Conservation (phyloP, 2,797 vertebrate genomes). For the Ceryle rudis region DNA sequence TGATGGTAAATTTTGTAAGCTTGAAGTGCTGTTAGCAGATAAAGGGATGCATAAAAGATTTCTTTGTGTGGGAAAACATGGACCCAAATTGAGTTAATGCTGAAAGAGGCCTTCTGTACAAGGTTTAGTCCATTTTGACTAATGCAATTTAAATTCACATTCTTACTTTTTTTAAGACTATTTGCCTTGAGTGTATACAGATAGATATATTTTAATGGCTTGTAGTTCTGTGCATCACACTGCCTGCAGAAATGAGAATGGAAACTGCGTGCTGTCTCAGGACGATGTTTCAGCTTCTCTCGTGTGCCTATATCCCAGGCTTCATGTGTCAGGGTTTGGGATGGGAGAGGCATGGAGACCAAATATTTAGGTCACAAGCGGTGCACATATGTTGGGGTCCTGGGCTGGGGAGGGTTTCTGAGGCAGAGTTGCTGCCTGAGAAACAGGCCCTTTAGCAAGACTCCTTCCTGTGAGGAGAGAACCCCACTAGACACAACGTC, state of each 20-base stretch:
- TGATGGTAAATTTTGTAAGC: not conserved
- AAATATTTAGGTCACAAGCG: rapidly evolving
- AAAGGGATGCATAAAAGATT: not conserved
- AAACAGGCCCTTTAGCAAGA: not conserved
- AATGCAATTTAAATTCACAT: not conserved
- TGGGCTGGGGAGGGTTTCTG: not conserved
- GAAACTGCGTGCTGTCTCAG: rapidly evolving
- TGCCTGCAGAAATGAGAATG: not conserved
- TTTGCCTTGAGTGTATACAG: not conserved
- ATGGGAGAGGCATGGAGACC: not conserved
- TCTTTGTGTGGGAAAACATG: not conserved
- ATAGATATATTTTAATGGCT: not conserved
- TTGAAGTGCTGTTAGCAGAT: not conserved
- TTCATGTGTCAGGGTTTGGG: not conserved
- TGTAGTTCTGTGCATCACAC: not conserved
- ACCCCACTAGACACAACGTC: rapidly evolving
- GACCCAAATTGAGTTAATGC: not conserved
- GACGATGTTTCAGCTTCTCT: not conserved
- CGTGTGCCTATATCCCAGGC: rapidly evolving
- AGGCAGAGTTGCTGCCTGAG: not conserved
- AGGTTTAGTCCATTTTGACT: not conserved
- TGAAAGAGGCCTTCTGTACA: not conserved
- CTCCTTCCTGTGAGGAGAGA: not conserved
- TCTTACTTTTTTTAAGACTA: not conserved
- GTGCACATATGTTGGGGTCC: rapidly evolving